Evolutionary conservation across 2,888 invertebrate genomes (phyloP).

Genomic region (Harpalus rubripes): DNA sequence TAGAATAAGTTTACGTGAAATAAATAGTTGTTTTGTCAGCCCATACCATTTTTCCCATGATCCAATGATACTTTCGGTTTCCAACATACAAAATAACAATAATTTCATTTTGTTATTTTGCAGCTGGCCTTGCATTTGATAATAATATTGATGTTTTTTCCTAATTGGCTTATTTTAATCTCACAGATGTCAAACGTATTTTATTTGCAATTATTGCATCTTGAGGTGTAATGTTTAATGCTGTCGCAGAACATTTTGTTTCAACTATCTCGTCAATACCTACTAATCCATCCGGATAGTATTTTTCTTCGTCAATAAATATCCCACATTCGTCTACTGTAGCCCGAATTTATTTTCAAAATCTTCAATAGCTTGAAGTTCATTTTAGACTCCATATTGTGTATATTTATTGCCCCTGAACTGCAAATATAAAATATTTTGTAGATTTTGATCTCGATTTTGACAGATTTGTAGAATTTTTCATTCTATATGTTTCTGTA

Average conservation of each 20-base stretch:
- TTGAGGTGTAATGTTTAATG: neutral
- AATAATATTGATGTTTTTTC: conserved; percentile 67
- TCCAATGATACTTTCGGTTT: conserved; percentile 66
- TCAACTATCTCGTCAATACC: conserved; percentile 11
- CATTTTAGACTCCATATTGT: too few species aligned
- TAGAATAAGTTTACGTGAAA: neutral
- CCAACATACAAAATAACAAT: conserved; percentile 70
- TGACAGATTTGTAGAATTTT: too few species aligned
- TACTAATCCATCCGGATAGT: neutral
- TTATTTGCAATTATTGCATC: neutral
- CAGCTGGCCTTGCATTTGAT: conserved; percentile 70
- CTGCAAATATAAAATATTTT: too few species aligned
- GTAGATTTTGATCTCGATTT: too few species aligned
- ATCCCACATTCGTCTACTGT: neutral
- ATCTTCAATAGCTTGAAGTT: neutral
- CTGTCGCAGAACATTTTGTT: conserved; percentile 27
- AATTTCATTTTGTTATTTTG: conserved; percentile 69
- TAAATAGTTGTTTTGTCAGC: too few species aligned
- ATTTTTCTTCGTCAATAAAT: neutral
- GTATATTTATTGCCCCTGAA: too few species aligned
- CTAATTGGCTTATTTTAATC: conserved; percentile 62
- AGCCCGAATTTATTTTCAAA: neutral
- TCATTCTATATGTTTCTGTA: too few species aligned
- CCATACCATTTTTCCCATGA: conserved; percentile 63
- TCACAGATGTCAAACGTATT: neutral